phyloP scores from a whole-genome alignment of 2,888 invertebrate species.

The Crossocerus cetratus region DNA sequence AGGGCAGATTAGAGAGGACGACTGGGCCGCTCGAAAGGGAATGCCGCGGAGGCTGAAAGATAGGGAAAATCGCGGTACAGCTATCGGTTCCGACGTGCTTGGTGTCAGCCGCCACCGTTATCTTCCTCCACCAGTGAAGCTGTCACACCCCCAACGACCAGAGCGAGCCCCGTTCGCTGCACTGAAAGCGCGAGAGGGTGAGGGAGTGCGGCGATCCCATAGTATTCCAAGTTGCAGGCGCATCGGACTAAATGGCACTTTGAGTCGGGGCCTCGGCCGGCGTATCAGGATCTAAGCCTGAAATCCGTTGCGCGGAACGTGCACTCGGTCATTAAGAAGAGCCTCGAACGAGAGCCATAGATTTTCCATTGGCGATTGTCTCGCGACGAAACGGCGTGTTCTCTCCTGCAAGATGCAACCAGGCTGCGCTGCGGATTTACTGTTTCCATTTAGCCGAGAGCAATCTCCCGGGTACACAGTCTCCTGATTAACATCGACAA shows the following conservation, averaged over 20 bases:
- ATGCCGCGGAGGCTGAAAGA: conserved; percentile 42
- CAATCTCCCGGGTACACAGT: too few species aligned
- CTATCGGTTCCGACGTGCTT: conserved; percentile 45
- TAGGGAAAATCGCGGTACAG: conserved; percentile 50
- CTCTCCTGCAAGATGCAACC: too few species aligned
- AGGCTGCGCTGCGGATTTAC: conserved; percentile 19
- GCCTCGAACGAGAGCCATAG: background rate
- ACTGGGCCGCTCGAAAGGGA: conserved; percentile 26
- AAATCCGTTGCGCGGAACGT: too few species aligned
- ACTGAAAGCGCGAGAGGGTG: too few species aligned
- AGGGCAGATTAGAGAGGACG: conserved; percentile 41
- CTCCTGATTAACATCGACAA: background rate
- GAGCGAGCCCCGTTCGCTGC: too few species aligned
- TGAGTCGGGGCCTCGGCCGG: too few species aligned
- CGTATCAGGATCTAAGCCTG: too few species aligned
- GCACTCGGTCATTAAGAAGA: background rate
- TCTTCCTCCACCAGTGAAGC: conserved; percentile 38
- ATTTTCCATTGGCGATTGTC: background rate
- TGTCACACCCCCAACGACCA: conserved; percentile 46
- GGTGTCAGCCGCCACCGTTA: conserved; percentile 40
- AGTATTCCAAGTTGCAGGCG: background rate
- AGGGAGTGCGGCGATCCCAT: background rate
- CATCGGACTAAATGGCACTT: background rate
- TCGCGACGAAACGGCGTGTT: too few species aligned
- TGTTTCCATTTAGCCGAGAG: conserved; percentile 11